A percentile compares a stretch with the other conserved stretches of the same genome.
Evolutionary conservation across 1,140 invertebrate genomes (phyloP).

Genomic region (Ptiloglossa arizonensis): DNA sequence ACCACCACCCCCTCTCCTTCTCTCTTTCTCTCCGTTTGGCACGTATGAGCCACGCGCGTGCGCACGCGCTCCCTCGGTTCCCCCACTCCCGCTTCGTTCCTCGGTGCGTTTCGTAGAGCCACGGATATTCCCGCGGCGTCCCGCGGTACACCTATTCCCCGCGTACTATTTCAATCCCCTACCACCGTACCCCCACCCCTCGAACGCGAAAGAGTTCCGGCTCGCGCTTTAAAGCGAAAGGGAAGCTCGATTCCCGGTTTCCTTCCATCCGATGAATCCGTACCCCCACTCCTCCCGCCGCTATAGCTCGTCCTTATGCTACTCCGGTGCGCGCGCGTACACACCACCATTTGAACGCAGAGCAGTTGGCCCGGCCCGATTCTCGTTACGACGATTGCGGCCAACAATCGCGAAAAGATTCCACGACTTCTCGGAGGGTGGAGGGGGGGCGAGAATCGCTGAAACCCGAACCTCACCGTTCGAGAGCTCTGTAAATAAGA

Average conservation of each 20-base stretch:
- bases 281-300: neutral
- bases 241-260: slow-evolving; percentile 30
- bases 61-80: neutral
- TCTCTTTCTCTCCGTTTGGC: slow-evolving; percentile 46
- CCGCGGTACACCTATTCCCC: slow-evolving; percentile 24
- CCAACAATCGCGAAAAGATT: slow-evolving; percentile 12
- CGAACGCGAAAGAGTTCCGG: slow-evolving; percentile 63
- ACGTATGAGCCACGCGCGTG: too few species aligned
- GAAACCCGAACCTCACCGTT: neutral
- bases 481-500: slow-evolving; percentile 12
- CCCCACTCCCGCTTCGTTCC: too few species aligned
- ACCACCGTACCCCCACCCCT: too few species aligned
- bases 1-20: too few species aligned
- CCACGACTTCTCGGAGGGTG: neutral
- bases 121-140: too few species aligned
- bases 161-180: slow-evolving; percentile 72
- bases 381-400: slow-evolving; percentile 37
- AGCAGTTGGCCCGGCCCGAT: slow-evolving; percentile 17
- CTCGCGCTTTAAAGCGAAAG: slow-evolving; percentile 61
- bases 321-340: too few species aligned
- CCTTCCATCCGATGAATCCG: slow-evolving; percentile 6
- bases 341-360: slow-evolving; percentile 7
- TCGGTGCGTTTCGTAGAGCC: too few species aligned
- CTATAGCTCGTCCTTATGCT: too few species aligned
- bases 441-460: neutral